Base-by-base conservation (phyloP, 2,797 vertebrate species). In the Gymnoscopelus microlampas region DNA sequence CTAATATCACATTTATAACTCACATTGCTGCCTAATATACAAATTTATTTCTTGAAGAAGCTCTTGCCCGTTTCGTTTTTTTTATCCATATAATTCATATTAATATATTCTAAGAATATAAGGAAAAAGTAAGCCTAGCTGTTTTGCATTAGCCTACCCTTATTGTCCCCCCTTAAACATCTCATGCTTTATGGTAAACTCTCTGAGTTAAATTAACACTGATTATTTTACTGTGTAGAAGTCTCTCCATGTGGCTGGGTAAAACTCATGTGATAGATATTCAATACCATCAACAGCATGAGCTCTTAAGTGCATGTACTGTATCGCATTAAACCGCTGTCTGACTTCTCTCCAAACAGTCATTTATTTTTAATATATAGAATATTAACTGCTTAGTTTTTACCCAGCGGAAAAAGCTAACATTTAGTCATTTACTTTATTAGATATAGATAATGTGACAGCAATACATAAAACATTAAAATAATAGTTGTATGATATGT, bases 211-310 rank as follows among this genome's bases (percentile, higher is more conserved):
- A 63, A 74, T 71, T 78, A 77, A 73, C 77, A 63, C 68, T 55
- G 48, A 50, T 47, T 54, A 68, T 73, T 80, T 79, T 51, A 53
- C 9, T 44, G 39, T 3, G 26, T 29, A 29, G 26, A 44, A 44
- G 39, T 44, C 32, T 44, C 39, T 44, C 39, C 39, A 44, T 44
- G 9, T 59, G 6, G 58, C 44, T 51, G 49, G 67, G 14, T 49
- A 55, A 44, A 51, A 26, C 64, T 68, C 70, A 44, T 63, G 69
- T 68, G 51, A 51, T 23, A 12, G 58, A 78, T 80, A 44, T 76
- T 29, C 57, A 60, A 13, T 73, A 76, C 79, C 49, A 70, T 73
- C 57, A 68, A 75, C 71, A 81, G 83, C 81, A 88, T 86, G 85
- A 82, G 64, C 79, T 75, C 70, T 55, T 71, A 1, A 10, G 57